These are phyloP conservation scores for Ethmia dodecea DNA, from an alignment of 2,888 invertebrate species.

Conservation along the genomic window DNA sequence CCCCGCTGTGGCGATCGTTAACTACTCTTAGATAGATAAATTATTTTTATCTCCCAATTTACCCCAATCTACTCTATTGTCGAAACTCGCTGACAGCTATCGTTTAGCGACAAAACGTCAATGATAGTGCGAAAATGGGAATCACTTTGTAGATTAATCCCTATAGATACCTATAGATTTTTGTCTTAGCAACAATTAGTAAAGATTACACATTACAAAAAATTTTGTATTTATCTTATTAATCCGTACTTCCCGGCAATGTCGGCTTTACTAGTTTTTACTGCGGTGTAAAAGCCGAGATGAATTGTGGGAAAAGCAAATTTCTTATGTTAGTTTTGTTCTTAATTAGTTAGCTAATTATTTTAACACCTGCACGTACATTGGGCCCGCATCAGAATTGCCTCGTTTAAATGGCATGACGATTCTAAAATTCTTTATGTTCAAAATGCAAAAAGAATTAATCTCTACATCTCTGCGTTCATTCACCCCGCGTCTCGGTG, in stretches of 20 bases:
- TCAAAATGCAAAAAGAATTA: too few species aligned
- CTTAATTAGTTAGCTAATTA: too few species aligned
- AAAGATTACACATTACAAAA: neutral
- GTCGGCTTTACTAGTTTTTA: neutral
- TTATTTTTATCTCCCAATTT: slow-evolving; percentile 72
- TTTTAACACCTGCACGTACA: too few species aligned
- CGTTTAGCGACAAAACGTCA: too few species aligned
- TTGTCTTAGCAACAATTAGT: neutral
- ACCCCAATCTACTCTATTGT: slow-evolving; percentile 67
- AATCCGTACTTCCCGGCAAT: neutral
- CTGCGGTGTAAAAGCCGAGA: neutral
- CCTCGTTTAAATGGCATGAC: too few species aligned
- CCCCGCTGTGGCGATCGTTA: slow-evolving; percentile 65
- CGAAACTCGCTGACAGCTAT: slow-evolving; percentile 51
- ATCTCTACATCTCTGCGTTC: too few species aligned
- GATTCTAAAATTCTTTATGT: too few species aligned
- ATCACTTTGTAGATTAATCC: neutral
- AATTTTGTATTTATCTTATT: too few species aligned
- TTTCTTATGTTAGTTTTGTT: too few species aligned
- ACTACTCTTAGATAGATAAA: slow-evolving; percentile 61
- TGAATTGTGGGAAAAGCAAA: slow-evolving; percentile 1
- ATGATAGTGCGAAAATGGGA: too few species aligned
- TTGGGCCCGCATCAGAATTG: too few species aligned
- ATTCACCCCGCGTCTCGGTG: slow-evolving; percentile 20
- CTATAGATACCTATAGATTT: neutral